Base-by-base conservation (phyloP, 2,888 invertebrate species). In the Metacarcinus magister region DNA sequence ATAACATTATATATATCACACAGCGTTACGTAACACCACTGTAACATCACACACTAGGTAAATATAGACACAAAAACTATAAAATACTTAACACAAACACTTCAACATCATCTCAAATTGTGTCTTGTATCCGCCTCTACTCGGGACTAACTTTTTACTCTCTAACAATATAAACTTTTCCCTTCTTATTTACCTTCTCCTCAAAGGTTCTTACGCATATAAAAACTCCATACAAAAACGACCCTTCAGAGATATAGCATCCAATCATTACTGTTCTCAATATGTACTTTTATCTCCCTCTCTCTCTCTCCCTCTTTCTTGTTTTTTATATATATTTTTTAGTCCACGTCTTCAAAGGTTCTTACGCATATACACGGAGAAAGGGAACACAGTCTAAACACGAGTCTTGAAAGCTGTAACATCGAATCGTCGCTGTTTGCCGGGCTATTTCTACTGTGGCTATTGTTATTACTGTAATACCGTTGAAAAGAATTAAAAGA, bases 401-500 rank as follows among this genome's bases (percentile, higher is more conserved):
- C 54, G 54, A 10, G 19, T 16, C 67, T 67, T 67, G 19, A 16
- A 1, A 67, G 23, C 67, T 67, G n/a, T 67, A 67, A 67, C 67
- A 67, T 16, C 23, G 4, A 67, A 67, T 67, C 67, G 67, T 67
- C 4, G n/a, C 67, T 67, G 67, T 67, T 23, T 67, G 19, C 67
- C 67, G 0, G 67, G 67, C 67, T 82, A 28, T 82, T 82, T 32
- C 28, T 82, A 10, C 32, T 32, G 82, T 32, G 82, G 32, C 2
- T 82, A 82, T 82, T 82, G 32, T 67, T 82, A 82, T 82, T 28
- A 32, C 32, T 82, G 82, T 32, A 32, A 28, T 82, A 28, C 82
- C 82, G 82, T 82, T 82, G 32, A 32, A 82, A 82, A 82, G 28
- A 28, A 82, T 82, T 82, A 82, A 28, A 82, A 82, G 82, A 32